Percentiles rank a stretch among this genome's conserved stretches.
phyloP scores from a whole-genome alignment of 2,888 invertebrate genomes.

The Nebria brevicollis region DNA sequence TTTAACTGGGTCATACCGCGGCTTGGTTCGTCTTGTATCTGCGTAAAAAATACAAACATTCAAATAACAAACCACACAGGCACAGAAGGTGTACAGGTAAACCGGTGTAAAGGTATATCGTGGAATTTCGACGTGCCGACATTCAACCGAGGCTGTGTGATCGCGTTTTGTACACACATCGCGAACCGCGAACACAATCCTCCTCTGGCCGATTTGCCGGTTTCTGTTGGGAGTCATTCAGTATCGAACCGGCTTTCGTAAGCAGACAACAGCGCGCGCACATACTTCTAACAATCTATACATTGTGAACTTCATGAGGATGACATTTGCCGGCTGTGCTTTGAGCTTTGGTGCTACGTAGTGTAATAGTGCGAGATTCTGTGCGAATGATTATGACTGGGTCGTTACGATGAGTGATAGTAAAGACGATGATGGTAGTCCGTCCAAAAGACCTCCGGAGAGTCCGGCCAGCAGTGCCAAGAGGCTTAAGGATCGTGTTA shows the following conservation, averaged over 20 bases:
- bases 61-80: not conserved
- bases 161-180: conserved; percentile 21
- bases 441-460: conserved; percentile 59
- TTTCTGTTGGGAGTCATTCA: conserved; percentile 48
- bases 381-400: conserved; percentile 32
- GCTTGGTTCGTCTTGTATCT: not conserved
- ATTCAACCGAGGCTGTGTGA: conserved; percentile 11
- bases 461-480: conserved; percentile 61
- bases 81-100: not conserved
- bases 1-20: conserved; percentile 9
- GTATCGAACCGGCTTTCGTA: conserved; percentile 58
- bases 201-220: conserved; percentile 8
- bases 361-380: conserved; percentile 15
- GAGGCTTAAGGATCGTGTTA: conserved; percentile 77
- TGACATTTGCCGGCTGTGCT: conserved; percentile 24
- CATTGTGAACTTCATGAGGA: not conserved
- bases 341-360: conserved; percentile 21
- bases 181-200: conserved; percentile 17
- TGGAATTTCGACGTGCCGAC: conserved; percentile 1
- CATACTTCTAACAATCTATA: not conserved
- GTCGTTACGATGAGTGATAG: conserved; percentile 51
- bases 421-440: conserved; percentile 54
- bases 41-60: conserved; percentile 8
- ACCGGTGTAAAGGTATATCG: not conserved
- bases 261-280: conserved; percentile 21